A percentile compares a stretch with the other conserved stretches of the same genome.
phyloP scores from a whole-genome alignment of 2,113 vertebrate genomes.

The Manacus vitellinus region DNA sequence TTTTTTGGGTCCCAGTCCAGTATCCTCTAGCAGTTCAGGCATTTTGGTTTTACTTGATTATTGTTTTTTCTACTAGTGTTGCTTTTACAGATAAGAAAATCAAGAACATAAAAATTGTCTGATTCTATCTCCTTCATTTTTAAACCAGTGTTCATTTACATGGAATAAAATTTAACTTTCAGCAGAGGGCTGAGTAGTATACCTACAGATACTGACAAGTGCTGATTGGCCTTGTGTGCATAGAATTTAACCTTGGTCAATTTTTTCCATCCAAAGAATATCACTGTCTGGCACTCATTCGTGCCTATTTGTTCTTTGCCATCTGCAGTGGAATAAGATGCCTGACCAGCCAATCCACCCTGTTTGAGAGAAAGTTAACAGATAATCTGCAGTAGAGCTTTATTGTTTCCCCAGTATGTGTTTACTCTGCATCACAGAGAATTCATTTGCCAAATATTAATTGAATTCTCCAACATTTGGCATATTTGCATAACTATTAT shows the following conservation, averaged over 20 bases:
- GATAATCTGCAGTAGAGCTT: background rate
- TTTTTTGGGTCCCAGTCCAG: background rate
- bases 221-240: background rate
- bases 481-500: conserved; percentile 68
- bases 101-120: background rate
- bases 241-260: background rate
- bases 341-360: background rate
- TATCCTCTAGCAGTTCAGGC: background rate
- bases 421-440: conserved; percentile 46
- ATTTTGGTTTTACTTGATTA: background rate
- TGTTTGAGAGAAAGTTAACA: background rate
- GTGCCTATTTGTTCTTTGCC: background rate
- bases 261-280: background rate
- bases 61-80: background rate
- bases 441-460: conserved; percentile 66
- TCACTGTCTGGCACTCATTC: background rate
- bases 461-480: conserved; percentile 67
- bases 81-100: background rate
- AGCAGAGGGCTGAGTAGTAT: background rate
- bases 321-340: conserved; percentile 25
- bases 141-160: background rate
- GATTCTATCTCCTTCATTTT: background rate
- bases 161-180: background rate
- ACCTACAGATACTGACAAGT: background rate
- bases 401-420: conserved; percentile 27